These are phyloP conservation scores for Ommatoiulus sabulosus DNA, from an alignment of 2,888 invertebrate species.

Conservation along the genomic window DNA sequence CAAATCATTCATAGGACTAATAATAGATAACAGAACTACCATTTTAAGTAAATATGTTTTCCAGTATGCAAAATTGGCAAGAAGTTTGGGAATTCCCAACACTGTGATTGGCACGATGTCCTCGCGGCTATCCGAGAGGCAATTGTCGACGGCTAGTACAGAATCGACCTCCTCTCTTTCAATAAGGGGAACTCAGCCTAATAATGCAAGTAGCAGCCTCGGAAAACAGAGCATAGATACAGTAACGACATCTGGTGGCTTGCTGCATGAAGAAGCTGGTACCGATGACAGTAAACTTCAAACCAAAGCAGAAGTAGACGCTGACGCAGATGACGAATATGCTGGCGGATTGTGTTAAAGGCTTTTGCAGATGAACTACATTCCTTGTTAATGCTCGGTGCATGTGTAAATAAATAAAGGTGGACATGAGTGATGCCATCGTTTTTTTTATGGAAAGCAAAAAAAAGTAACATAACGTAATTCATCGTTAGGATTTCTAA, in stretches of 20 bases:
- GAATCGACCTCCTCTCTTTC: slow-evolving; percentile 6
- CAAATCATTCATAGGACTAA: background rate
- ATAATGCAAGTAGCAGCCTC: background rate
- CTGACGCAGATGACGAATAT: background rate
- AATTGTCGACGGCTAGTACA: background rate
- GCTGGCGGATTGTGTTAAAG: background rate
- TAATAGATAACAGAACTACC: background rate
- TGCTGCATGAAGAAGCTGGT: background rate
- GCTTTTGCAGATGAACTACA: no score
- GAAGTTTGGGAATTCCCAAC: slow-evolving; percentile 56
- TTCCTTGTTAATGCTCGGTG: background rate
- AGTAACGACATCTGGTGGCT: background rate
- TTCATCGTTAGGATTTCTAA: background rate
- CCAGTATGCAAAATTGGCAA: slow-evolving; percentile 72
- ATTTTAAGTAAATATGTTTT: background rate
- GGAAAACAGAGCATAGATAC: background rate
- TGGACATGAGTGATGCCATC: background rate
- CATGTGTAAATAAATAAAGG: background rate
- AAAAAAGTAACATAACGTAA: background rate
- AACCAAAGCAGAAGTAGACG: background rate
- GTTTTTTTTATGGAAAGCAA: slow-evolving; percentile 24
- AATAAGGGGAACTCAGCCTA: background rate
- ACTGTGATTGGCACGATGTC: background rate
- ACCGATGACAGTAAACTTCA: slow-evolving; percentile 1
- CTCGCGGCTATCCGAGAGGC: background rate